phyloP scores from a whole-genome alignment of 2,113 vertebrate species.

The Indri indri region DNA sequence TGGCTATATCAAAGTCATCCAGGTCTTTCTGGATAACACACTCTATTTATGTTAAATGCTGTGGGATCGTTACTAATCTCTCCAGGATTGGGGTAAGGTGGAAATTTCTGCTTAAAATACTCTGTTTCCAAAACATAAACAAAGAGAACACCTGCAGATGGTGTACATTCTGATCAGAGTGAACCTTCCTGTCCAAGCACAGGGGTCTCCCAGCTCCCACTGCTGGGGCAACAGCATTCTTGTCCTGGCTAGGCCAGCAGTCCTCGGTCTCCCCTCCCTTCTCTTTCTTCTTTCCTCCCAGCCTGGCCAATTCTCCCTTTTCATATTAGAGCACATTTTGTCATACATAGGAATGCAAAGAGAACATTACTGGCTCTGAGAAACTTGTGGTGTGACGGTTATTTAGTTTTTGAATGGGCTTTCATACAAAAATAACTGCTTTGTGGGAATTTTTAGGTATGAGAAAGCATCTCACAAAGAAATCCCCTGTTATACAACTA shows the following conservation, averaged over 20 bases:
- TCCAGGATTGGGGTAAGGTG: slow-evolving; percentile 95
- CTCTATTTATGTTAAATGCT: slow-evolving; percentile 95
- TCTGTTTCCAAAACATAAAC: slow-evolving; percentile 98
- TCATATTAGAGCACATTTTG: neutral
- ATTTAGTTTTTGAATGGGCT: slow-evolving; percentile 47
- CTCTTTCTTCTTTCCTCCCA: slow-evolving; percentile 58
- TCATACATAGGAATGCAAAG: neutral
- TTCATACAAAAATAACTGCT: slow-evolving; percentile 38
- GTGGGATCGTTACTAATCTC: slow-evolving; percentile 93
- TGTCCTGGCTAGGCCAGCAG: slow-evolving; percentile 20
- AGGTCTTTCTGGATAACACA: slow-evolving; percentile 93
- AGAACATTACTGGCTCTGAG: slow-evolving; percentile 12
- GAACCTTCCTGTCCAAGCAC: slow-evolving; percentile 81
- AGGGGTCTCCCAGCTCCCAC: slow-evolving; percentile 35
- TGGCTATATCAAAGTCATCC: slow-evolving; percentile 96
- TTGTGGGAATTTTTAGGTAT: slow-evolving; percentile 56
- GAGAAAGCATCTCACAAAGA: slow-evolving; percentile 62
- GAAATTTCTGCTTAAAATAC: slow-evolving; percentile 98
- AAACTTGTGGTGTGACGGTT: slow-evolving; percentile 33
- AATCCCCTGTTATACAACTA: slow-evolving; percentile 47
- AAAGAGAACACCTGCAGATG: slow-evolving; percentile 96
- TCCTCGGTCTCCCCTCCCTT: slow-evolving; percentile 51
- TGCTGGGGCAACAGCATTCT: slow-evolving; percentile 8
- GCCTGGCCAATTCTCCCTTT: slow-evolving; percentile 22
- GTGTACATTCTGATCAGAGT: slow-evolving; percentile 95